Conservation (phyloP, 2,797 vertebrate species). For the Acropternis orthonyx region DNA sequence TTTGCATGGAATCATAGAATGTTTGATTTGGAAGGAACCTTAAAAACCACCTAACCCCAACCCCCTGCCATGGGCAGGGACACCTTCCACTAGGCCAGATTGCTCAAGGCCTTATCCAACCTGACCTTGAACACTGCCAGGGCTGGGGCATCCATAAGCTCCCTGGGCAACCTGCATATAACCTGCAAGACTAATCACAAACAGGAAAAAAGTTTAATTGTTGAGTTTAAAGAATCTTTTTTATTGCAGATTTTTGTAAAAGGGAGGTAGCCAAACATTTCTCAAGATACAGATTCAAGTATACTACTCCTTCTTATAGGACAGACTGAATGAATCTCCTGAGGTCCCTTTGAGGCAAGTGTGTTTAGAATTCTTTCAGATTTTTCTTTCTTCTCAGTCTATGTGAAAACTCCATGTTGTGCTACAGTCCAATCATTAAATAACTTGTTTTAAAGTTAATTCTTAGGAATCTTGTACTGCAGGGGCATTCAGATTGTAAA, state of each 20-base stretch:
- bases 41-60: not conserved
- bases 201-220: not conserved
- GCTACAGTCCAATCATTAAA: not conserved
- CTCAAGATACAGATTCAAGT: not conserved
- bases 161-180: too few relatives aligned
- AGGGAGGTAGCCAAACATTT: not conserved
- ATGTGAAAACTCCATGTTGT: not conserved
- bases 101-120: not conserved
- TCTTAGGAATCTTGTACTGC: not conserved
- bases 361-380: not conserved
- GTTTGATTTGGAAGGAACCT: not conserved
- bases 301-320: not conserved
- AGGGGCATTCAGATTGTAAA: not conserved
- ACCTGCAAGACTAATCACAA: not conserved
- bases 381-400: not conserved
- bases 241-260: not conserved
- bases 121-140: not conserved
- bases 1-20: not conserved
- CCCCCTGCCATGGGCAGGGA: rapidly evolving
- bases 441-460: not conserved
- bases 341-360: not conserved
- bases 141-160: rapidly evolving
- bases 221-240: not conserved
- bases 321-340: not conserved
- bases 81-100: not conserved